A percentile compares a stretch with the other conserved stretches of the same genome.
These are phyloP conservation scores for pig (Sus scrofa) DNA, from an alignment of 2,113 vertebrate species.

Conservation along the genomic window T2T-Sscrofa CM000830.6:92897501-92898000, in stretches of 20 bases:
- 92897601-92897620: background rate
- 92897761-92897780: background rate
- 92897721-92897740: background rate
- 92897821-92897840: too few relatives aligned
- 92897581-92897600: background rate
- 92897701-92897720: background rate
- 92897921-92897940: too few relatives aligned
- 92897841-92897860: too few relatives aligned
- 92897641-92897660: background rate
- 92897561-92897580: background rate
- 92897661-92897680: background rate
- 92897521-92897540: background rate
- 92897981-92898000: too few relatives aligned
- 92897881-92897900: too few relatives aligned
- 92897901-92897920: too few relatives aligned
- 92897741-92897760: background rate
- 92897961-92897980: too few relatives aligned
- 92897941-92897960: too few relatives aligned
- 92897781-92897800: too few relatives aligned
- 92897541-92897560: background rate
- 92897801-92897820: too few relatives aligned
- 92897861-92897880: too few relatives aligned
- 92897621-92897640: background rate
- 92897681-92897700: background rate
- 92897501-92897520: background rate